These are phyloP conservation scores for Anas capensis DNA, from an alignment of 2,797 vertebrate genomes.

Conservation along the genomic window DNA sequence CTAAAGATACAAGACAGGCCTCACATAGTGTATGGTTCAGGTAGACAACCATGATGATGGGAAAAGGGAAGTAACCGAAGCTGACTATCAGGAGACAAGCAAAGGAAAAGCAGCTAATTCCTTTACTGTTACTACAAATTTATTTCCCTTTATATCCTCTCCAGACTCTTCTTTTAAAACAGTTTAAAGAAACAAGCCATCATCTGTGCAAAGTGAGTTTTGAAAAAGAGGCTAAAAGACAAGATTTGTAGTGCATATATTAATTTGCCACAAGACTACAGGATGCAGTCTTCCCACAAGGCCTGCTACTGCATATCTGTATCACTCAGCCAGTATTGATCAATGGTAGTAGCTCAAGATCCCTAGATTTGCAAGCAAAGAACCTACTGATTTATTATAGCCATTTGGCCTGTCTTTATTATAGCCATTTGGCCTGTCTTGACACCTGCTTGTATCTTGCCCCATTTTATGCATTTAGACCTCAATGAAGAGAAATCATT, in stretches of 20 bases:
- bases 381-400: neutral
- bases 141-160: neutral
- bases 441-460: neutral
- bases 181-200: neutral
- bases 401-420: neutral
- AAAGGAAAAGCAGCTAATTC: neutral
- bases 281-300: neutral
- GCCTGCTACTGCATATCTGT: neutral
- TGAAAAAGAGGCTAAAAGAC: neutral
- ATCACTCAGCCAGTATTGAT: neutral
- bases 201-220: neutral
- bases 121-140: neutral
- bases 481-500: neutral
- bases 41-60: neutral
- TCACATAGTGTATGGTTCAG: neutral
- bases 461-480: neutral
- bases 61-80: neutral
- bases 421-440: neutral
- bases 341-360: neutral
- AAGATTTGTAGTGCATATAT: rapidly evolving
- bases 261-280: rapidly evolving
- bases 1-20: neutral
- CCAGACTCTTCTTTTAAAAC: neutral
- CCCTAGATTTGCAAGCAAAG: neutral
- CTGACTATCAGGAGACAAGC: neutral